Conservation (phyloP, 1,140 invertebrate genomes). For the Drosophila rufa region DNA sequence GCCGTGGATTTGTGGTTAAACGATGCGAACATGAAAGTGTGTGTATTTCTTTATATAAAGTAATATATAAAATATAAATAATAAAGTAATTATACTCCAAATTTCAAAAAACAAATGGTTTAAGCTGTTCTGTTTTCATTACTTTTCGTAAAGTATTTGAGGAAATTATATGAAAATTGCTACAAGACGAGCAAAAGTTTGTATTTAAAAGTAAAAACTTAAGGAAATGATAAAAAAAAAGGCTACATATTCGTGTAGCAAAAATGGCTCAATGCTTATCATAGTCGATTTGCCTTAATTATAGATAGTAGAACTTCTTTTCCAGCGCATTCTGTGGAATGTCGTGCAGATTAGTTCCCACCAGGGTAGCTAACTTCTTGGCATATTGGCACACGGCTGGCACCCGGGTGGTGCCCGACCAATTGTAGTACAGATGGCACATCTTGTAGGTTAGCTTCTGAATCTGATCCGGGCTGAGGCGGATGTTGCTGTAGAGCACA, state of each 20-base stretch:
- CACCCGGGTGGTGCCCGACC: conserved; percentile 92
- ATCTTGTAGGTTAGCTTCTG: conserved; percentile 93
- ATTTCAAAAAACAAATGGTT: conserved; percentile 8
- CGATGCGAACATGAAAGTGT: conserved; percentile 15
- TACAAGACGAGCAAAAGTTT: too few relatives aligned
- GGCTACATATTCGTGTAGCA: not conserved
- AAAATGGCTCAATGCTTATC: not conserved
- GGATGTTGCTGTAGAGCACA: conserved; percentile 89
- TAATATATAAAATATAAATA: conserved; percentile 38
- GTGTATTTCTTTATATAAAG: conserved; percentile 40
- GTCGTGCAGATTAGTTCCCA: conserved; percentile 89
- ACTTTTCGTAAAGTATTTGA: not conserved
- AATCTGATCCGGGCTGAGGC: conserved; percentile 88
- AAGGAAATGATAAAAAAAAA: not conserved
- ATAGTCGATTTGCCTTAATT: conserved; percentile 17
- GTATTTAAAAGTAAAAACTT: not conserved
- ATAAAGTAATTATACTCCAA: conserved; percentile 51
- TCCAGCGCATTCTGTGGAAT: conserved; percentile 86
- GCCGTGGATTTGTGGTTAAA: conserved; percentile 5
- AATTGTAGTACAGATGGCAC: conserved; percentile 94
- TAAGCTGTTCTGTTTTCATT: not conserved
- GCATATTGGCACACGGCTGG: conserved; percentile 95
- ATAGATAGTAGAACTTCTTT: conserved; percentile 86
- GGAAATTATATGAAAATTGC: not conserved
- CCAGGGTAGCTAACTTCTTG: conserved; percentile 93